Conservation (phyloP, 2,888 invertebrate genomes). For the Nineta flava region DNA sequence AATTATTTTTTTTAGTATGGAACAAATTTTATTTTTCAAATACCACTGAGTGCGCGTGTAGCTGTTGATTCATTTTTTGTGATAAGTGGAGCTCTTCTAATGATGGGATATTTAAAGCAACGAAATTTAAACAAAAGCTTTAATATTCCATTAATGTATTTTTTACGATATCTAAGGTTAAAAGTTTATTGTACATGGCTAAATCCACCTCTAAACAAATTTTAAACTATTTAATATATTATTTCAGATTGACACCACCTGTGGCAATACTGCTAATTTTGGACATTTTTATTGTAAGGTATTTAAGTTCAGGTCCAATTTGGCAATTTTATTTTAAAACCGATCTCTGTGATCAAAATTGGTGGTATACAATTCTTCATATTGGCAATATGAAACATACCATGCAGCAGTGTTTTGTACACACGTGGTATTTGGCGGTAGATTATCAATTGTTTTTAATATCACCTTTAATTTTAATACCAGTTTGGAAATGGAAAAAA, state of each 20-base stretch:
- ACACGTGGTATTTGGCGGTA: neutral
- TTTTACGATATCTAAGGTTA: neutral
- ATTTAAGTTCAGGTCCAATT: neutral
- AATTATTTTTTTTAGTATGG: neutral
- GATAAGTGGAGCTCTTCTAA: neutral
- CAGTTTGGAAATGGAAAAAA: neutral
- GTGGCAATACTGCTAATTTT: neutral
- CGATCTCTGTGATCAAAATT: neutral
- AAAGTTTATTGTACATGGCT: neutral
- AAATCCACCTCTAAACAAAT: neutral
- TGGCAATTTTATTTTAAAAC: neutral
- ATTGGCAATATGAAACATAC: neutral
- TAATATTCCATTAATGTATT: neutral
- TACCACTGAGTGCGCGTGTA: neutral
- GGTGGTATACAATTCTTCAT: neutral
- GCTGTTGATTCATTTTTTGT: neutral
- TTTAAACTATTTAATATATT: neutral
- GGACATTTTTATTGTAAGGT: neutral
- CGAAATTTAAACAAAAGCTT: neutral
- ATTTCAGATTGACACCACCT: neutral
- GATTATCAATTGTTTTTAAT: neutral
- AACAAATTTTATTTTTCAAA: neutral
- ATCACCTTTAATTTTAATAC: neutral
- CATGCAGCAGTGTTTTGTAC: neutral
- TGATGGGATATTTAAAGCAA: neutral